Base-by-base conservation (phyloP, 2,888 invertebrate genomes). In the Dione juno region DNA sequence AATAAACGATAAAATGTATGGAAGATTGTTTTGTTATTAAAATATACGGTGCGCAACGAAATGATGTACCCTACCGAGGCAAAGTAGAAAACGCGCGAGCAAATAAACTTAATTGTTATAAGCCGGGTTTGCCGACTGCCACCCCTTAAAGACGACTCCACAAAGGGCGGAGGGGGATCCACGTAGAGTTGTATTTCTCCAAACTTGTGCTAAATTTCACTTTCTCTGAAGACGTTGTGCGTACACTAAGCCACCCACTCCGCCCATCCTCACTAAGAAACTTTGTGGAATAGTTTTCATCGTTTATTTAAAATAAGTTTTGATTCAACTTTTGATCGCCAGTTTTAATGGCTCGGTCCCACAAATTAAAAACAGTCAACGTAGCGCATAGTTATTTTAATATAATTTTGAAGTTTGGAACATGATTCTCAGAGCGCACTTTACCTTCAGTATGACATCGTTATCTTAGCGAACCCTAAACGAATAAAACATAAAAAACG, bases 161-260 rank as follows among this genome's bases (percentile, higher is more conserved):
- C 79, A 78, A 79, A 80, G 79, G 82, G 82, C 84, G 84, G 77
- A 78, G 81, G 83, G 85, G 82, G 86, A 78, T 77, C 78, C 79
- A 78, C 76, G 79, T 80, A 80, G 83, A 84, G 88, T 91, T 90
- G 92, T 91, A 90, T 92, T 92, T 88, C 92, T 88, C 89, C 90
- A 86, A 92, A 92, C 89, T 93, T 91, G 92, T 87, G 89, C 92
- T 90, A 92, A 93, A 92, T 93, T 93, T 93, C 93, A 92, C 93
- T 93, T 93, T 93, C 93, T 89, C 88, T 85, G 86, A 92, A 92
- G 93, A 92, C 89, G 89, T 77, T 88, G 87, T 92, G 90, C 91
- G 92, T 92, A 89, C 88, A 89, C 87, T 88, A 86, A 89, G 84
- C 89, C 85, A 87, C 90, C 89, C 85, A 87, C 81, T 77, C 80